Evolutionary conservation across 2,888 invertebrate genomes (phyloP).

Genomic region (Toxonevra muliebris): DNA sequence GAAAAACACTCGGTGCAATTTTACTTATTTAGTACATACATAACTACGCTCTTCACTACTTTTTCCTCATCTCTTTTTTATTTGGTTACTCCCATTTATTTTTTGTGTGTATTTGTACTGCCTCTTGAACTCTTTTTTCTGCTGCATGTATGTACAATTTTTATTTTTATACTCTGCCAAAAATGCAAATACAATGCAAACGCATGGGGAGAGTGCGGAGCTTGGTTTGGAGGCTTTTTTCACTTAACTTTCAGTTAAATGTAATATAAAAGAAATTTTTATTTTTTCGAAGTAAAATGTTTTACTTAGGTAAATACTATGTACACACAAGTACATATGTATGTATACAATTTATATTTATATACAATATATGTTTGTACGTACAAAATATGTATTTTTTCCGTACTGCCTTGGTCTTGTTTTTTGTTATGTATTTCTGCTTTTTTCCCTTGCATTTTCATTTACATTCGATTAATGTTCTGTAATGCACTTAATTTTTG

Average conservation of each 20-base stretch:
- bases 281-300: too few species aligned
- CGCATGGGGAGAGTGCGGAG: background rate
- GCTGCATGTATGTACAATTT: too few species aligned
- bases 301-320: too few species aligned
- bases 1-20: constrained; percentile 28
- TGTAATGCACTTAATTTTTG: constrained; percentile 29
- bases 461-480: constrained; percentile 39
- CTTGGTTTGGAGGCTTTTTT: constrained; percentile 19
- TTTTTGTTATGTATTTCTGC: constrained; percentile 21
- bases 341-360: background rate
- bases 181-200: constrained; percentile 26
- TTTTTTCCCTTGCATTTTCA: constrained; percentile 32
- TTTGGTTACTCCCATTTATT: constrained; percentile 15
- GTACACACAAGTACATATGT: background rate
- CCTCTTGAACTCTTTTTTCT: constrained; percentile 19
- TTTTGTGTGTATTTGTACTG: background rate
- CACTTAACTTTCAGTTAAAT: constrained; percentile 28
- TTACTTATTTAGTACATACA: constrained; percentile 29
- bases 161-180: background rate
- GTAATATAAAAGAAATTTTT: constrained; percentile 5
- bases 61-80: constrained; percentile 9
- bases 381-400: too few species aligned
- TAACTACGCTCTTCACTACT: constrained; percentile 15
- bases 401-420: constrained; percentile 7
- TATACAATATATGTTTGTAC: background rate